Evolutionary conservation across 2,888 invertebrate species (phyloP).

Genomic region (Deilephila porcellus): DNA sequence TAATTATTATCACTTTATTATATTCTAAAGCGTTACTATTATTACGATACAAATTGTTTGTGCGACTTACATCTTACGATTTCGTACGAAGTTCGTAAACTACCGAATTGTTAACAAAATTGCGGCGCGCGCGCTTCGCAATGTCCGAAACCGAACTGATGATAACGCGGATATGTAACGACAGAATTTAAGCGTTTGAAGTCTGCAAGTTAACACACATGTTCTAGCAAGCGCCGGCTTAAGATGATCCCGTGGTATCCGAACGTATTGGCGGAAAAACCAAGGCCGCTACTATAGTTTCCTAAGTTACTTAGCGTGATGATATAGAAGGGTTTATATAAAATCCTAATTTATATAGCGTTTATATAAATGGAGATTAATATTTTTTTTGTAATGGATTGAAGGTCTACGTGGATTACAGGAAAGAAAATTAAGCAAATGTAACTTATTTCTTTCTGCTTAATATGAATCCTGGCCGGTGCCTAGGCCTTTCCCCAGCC

Average conservation of each 20-base stretch:
- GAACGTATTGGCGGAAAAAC: background rate
- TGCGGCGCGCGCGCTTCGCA: constrained; percentile 50
- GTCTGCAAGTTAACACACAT: constrained; percentile 51
- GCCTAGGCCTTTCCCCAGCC: too few relatives aligned
- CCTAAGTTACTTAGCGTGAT: background rate
- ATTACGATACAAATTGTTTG: background rate
- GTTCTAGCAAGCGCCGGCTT: constrained; percentile 48
- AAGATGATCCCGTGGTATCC: constrained; percentile 42
- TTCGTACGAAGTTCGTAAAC: background rate
- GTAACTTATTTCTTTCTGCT: too few relatives aligned
- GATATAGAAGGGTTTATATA: background rate
- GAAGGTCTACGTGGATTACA: too few relatives aligned
- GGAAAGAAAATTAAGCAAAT: too few relatives aligned
- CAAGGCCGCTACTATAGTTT: constrained; percentile 4
- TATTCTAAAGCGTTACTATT: background rate
- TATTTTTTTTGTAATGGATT: background rate
- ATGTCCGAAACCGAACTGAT: constrained; percentile 55
- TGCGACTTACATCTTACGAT: background rate
- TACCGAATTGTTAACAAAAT: constrained; percentile 23
- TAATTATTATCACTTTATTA: background rate
- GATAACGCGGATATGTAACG: constrained; percentile 45
- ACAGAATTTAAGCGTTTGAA: constrained; percentile 50
- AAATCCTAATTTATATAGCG: background rate
- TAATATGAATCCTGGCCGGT: too few relatives aligned
- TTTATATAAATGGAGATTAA: background rate